These are phyloP conservation scores for Nezara viridula DNA, from an alignment of 2,888 invertebrate species.

Conservation along the genomic window DNA sequence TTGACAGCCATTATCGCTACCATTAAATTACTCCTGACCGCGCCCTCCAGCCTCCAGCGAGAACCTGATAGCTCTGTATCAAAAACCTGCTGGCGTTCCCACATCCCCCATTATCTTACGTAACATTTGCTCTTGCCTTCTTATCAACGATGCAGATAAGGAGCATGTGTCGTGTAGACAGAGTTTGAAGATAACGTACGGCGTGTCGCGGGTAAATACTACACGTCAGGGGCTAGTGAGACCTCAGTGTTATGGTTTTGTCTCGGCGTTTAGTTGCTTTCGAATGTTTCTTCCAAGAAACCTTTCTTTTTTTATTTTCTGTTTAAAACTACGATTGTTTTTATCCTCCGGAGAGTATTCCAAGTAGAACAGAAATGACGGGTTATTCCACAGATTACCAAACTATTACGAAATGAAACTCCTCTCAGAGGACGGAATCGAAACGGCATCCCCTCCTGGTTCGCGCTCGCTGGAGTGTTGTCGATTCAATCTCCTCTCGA, in stretches of 20 bases:
- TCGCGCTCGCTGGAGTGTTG: too few species aligned
- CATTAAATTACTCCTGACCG: not conserved
- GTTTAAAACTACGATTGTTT: not conserved
- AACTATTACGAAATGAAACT: not conserved
- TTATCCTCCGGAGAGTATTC: not conserved
- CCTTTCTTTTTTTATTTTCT: not conserved
- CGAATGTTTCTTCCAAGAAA: not conserved
- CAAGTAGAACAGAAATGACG: not conserved
- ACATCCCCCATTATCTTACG: not conserved
- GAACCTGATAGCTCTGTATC: conserved; percentile 8
- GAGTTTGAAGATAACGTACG: not conserved
- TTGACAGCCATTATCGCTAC: not conserved
- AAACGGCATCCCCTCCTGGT: not conserved
- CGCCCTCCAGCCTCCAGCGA: not conserved
- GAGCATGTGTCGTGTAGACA: not conserved
- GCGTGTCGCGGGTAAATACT: not conserved
- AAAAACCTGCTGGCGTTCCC: not conserved
- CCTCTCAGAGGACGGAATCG: not conserved
- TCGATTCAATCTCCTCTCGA: too few species aligned
- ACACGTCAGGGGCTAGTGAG: not conserved
- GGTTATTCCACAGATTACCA: not conserved
- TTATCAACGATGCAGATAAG: not conserved
- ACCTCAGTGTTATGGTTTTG: not conserved
- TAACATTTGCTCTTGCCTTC: not conserved
- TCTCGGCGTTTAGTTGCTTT: not conserved